Evolutionary conservation across 2,797 vertebrate genomes (phyloP), one percentile per base, ranked within the genome.

Genomic region (Onychomys leucogaster): DNA sequence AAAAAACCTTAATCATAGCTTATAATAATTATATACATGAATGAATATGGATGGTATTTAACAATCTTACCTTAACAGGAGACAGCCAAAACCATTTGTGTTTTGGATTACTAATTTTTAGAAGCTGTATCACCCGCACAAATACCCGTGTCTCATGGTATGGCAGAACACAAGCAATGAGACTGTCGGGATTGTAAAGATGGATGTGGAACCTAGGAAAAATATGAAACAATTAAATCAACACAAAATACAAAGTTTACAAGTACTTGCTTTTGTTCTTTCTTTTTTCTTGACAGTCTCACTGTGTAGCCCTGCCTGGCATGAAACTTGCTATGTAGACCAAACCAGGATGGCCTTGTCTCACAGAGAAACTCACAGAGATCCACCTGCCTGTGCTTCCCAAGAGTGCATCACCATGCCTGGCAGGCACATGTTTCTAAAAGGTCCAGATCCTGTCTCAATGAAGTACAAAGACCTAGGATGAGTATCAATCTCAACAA

Each of bases 101-200:
- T 76, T 99, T 99, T 93, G 99, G 97, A 67, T 99, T 99, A 25
- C 96, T 98, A 97, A 99, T 99, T 94, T 98, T 98, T 43, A 99
- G 92, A 90, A 99, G 99, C 90, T 99, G 99, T 98, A 99, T 98
- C 93, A 99, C 99, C 94, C 99, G 98, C 81, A 99, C 99, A 98
- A 99, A 99, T 76, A 99, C 91, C 96, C 99, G 99, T 86, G 99
- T 99, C 98, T 99, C 99, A 9, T 99, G 99, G 96, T 99, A 99
- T 0, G 99, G 99, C 75, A 99, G 98, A 52, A 98, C 99, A 87
- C 99, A 99, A 89, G 99, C 99, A 92, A 99, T 98, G 97, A 99
- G 98, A 96, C 98, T 99, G 96, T 99, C 99, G 12, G 98, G 85
- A 97, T 99, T 99, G 89, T 99, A 99, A 93, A 99, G 98, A 89